Conservation (phyloP, 1,140 invertebrate genomes). For the Ceratina australensis region DNA sequence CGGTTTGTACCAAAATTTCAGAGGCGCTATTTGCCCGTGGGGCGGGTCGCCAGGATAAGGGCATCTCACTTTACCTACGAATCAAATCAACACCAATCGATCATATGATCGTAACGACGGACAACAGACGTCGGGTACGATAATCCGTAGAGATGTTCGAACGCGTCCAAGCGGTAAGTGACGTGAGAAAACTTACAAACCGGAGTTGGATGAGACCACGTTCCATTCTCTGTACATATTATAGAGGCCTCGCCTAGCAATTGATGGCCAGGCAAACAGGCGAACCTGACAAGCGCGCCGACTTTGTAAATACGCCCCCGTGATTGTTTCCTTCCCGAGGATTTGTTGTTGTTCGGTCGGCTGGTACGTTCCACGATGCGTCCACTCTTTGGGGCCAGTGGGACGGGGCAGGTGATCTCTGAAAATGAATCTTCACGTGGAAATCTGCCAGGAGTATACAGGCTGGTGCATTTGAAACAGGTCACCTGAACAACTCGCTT, state of each 20-base stretch:
- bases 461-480: too few species aligned
- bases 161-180: neutral
- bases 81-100: neutral
- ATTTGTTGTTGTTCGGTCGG: constrained; percentile 55
- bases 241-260: constrained; percentile 89
- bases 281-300: constrained; percentile 89
- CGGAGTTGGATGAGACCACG: constrained; percentile 92
- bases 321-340: constrained; percentile 71
- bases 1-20: constrained; percentile 89
- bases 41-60: constrained; percentile 87
- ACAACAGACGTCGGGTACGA: too few species aligned
- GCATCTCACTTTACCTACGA: constrained; percentile 87
- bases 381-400: constrained; percentile 86
- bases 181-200: constrained; percentile 81
- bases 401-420: constrained; percentile 90
- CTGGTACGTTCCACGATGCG: constrained; percentile 81
- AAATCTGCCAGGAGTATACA: neutral
- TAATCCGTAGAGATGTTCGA: neutral
- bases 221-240: constrained; percentile 91
- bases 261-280: constrained; percentile 85
- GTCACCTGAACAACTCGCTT: too few species aligned
- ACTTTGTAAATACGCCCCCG: constrained; percentile 81
- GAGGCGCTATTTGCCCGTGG: constrained; percentile 85
- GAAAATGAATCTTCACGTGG: constrained; percentile 60
- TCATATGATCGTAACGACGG: neutral